Evolutionary conservation across 92 coral and sea anemone species (phyloP), one percentile per base, ranked within the genome.

Genomic region (Actinostola sp.): DNA sequence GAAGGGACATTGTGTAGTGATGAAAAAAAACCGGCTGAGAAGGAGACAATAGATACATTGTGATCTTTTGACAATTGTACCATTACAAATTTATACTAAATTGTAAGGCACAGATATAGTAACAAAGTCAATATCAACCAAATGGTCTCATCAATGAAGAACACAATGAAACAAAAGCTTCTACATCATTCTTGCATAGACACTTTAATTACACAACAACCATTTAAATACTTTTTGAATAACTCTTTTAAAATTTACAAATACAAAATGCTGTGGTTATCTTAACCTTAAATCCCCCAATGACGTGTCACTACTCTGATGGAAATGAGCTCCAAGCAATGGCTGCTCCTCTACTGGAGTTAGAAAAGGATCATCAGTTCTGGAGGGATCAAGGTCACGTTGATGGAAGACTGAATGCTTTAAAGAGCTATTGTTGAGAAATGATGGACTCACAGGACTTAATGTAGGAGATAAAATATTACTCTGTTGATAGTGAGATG

Each of bases 361-460:
- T 15, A 90, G 85, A 75, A 90, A 90, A 7, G 92, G 96, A 57
- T 90, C 96, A 24, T 86, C 87, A 36, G 56, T 52, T 43, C 80
- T 73, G 43, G 82, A 59, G 33, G 83, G 75, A 56, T 90, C 96
- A 35, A 90, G 78, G 2, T 83, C 96, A 16, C 83, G 82, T 26
- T 76, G 89, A 30, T 85, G 85, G 72, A 73, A 68, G 32, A 84
- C 66, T 14, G 85, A 34, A 50, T 79, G 92, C 72, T 90, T 90
- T 0, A 88, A 35, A 14, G 86, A 88, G 7, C 79, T 63, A 16
- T 74, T 35, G 23, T 89, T 94, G 7, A 93, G 78, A 75, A 75
- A 87, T 29, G 97, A 80, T 3, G 98, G 88, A 50, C 95, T 94
- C 20, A 85, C 89, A 0, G 98, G 98, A 57, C 97, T 90, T 35